Evolutionary conservation across 2,113 vertebrate genomes (phyloP), one percentile per base, ranked within the genome.

Genomic region (Pseudolaguvia tuberculata): DNA sequence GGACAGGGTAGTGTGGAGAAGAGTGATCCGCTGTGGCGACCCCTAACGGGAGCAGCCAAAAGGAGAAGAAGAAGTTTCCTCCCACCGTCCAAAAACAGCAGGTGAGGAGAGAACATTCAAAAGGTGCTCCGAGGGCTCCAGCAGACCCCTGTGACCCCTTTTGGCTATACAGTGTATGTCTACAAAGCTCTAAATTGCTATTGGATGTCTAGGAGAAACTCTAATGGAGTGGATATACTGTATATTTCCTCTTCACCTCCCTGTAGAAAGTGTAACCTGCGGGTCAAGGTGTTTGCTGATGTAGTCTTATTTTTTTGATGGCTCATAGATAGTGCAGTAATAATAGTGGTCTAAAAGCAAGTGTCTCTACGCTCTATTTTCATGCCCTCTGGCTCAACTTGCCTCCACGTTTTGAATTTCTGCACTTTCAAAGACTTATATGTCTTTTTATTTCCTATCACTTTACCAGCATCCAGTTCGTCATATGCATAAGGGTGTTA

Each of bases 401-500:
- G 45, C 17, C 17, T 48, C 27, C 27, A 59, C 57, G 62, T 75
- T 55, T 72, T 66, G 51, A n/a, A 66, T 67, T 66, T 61, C 73
- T 56, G 39, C 61, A 65, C 62, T 42, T 75, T 21, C 27, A 57
- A 73, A 63, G 61, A 57, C 39, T 18, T 23, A 55, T 50, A 11
- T 57, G 2, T 23, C 23, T 72, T 45, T 76, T 35, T 59, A 55
- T 20, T 31, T 68, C 63, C 27, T 76, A 65, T 75, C 58, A 23
- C 57, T 66, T 79, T 71, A 75, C 68, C 69, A 72, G 61, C 62
- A 76, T 71, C 55, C 52, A 78, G 79, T 85, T 85, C 73, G 77
- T 85, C 83, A 83, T 74, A 80, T 82, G 81, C 75, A 81, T 78
- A 71, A 85, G 86, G 72, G 71, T 81, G 70, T 82, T 86, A 83